Base-by-base conservation (phyloP, 2,113 vertebrate genomes). In the Peromyscus leucopus region DNA sequence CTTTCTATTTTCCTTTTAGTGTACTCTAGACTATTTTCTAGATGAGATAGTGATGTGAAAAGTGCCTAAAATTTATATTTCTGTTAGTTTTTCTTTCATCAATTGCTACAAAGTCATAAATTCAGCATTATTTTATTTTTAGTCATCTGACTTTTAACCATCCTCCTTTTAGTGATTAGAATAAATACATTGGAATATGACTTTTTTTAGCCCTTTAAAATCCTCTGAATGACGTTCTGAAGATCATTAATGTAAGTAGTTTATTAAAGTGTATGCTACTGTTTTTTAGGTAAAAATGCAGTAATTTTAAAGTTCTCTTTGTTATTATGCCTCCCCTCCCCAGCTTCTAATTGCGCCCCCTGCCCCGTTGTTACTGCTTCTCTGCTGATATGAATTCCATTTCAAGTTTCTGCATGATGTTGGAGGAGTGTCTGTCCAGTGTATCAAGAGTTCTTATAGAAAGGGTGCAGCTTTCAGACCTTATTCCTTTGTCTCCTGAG, bases 121-220 rank as follows among this genome's bases (percentile, higher is more conserved):
- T 71, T 51, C 26, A 80, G 16, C 55, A 42, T 93, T 51, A 48
- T 91, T 95, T 93, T 31, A 16, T 11, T 39, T 83, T 61, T 33
- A 79, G 80, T 83, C 36, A 61, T 82, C 57, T 83, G 36, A 57
- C 11, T 39, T 26, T 82, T 83, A 36, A 61, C 61, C 2, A 61
- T 93, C 28, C 79, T 12, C 85, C 55, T 91, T 91, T 13, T 69
- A 74, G 19, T 69, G 31, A 5, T 46, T 72, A 83, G 91, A 67
- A 72, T 72, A 19, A 90, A 83, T 83, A 26, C 67, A 33, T 63
- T 67, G 65, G 21, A 92, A 76, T 76, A 31, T 63, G 28, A 69
- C n/a, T 79, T 84, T 91, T 95, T 95, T 83, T 88, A 88, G 13
- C 46, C 57, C 36, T 89, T 96, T 83, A 28, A 76, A 61, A 61